Evolutionary conservation across 1,140 invertebrate genomes (phyloP).

Genomic region (Drosophila lowei): DNA sequence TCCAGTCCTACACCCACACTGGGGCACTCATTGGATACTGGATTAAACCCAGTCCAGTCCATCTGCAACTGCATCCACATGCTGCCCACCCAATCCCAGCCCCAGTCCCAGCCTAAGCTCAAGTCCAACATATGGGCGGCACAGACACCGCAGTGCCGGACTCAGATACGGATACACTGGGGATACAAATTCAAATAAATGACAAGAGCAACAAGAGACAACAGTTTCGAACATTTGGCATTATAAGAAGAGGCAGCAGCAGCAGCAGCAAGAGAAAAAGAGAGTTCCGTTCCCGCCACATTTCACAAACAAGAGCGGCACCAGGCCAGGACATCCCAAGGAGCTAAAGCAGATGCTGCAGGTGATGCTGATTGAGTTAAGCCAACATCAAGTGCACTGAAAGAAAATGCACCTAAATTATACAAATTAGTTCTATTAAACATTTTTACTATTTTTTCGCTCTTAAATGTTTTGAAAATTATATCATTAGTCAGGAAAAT

Average conservation of each 20-base stretch:
- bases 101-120: conserved; percentile 4
- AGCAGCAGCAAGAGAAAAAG: conserved; percentile 23
- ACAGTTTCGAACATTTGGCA: conserved; percentile 57
- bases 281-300: not conserved
- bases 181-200: conserved; percentile 80
- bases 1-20: conserved; percentile 24
- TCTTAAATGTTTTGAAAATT: no score
- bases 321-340: not conserved
- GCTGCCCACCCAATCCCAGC: not conserved
- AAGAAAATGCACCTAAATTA: conserved; percentile 32
- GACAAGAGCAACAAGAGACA: conserved; percentile 75
- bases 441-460: no score
- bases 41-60: conserved; percentile 17
- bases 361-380: conserved; percentile 78
- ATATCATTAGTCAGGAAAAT: no score
- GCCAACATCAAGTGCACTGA: conserved; percentile 54
- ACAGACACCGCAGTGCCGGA: conserved; percentile 19
- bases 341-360: conserved; percentile 53
- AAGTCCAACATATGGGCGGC: conserved; percentile 53
- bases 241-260: conserved; percentile 75
- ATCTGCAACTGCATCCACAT: no score
- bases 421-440: not conserved
- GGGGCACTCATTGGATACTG: conserved; percentile 39
- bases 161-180: conserved; percentile 47
- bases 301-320: no score